Conservation (phyloP, 2,888 invertebrate species). For the Beris chalybata region DNA sequence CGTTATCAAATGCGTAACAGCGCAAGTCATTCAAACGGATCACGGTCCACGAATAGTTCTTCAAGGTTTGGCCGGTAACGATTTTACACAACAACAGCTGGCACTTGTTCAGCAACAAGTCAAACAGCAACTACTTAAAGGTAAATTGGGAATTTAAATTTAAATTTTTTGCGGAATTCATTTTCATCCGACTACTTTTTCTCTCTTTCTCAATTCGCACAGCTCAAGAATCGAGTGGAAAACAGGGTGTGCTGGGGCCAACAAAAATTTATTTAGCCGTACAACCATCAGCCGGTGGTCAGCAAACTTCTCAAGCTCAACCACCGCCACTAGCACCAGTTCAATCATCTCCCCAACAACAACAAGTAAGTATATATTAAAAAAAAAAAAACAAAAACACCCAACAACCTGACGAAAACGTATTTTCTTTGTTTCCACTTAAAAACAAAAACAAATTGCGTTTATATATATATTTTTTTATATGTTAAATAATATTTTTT, state of each 20-base stretch:
- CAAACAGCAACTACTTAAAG: slow-evolving; percentile 84
- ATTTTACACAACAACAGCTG: slow-evolving; percentile 79
- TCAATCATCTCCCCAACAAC: slow-evolving; percentile 53
- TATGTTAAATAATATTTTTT: slow-evolving; percentile 12
- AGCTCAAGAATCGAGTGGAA: slow-evolving; percentile 86
- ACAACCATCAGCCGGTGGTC: slow-evolving; percentile 63
- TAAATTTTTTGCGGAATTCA: slow-evolving; percentile 11
- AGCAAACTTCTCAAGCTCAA: slow-evolving; percentile 54
- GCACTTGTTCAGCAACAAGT: slow-evolving; percentile 85
- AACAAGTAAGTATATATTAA: slow-evolving; percentile 57
- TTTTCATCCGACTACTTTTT: background rate
- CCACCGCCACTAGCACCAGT: slow-evolving; percentile 61
- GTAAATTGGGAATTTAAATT: slow-evolving; percentile 55
- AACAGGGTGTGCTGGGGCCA: slow-evolving; percentile 81
- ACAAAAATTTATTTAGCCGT: slow-evolving; percentile 85
- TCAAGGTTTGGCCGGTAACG: slow-evolving; percentile 81
- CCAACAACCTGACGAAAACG: too few species aligned
- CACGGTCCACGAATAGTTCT: slow-evolving; percentile 84
- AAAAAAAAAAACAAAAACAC: too few species aligned
- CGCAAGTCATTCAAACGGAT: slow-evolving; percentile 82
- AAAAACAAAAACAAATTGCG: background rate
- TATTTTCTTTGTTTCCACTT: slow-evolving; percentile 5
- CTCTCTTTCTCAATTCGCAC: slow-evolving; percentile 45
- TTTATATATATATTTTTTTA: background rate
- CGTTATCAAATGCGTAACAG: slow-evolving; percentile 83